These are phyloP conservation scores for Ctenosaura bakeri DNA, from an alignment of 2,797 vertebrate genomes.

Conservation along the genomic window DNA sequence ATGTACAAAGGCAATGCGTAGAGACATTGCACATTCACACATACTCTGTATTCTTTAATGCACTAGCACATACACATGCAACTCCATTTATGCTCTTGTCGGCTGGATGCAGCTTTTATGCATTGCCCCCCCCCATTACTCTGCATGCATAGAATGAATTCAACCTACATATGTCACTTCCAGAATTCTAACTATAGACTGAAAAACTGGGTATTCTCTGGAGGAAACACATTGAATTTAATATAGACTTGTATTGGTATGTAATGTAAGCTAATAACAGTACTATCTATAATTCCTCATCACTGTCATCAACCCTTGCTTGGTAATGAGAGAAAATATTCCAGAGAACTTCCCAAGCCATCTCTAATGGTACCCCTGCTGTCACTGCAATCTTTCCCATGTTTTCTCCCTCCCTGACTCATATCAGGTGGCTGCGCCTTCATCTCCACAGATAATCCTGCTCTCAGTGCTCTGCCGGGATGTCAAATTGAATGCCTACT, in stretches of 20 bases:
- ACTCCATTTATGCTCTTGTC: too few relatives aligned
- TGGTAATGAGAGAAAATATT: not conserved
- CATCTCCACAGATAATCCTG: conserved; percentile 24
- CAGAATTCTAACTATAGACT: too few relatives aligned
- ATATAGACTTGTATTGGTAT: not conserved
- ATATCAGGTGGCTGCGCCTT: conserved; percentile 8
- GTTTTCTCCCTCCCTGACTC: not conserved
- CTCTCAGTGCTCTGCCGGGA: not conserved
- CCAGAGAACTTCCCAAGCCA: not conserved
- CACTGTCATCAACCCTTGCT: not conserved
- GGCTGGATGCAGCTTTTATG: too few relatives aligned
- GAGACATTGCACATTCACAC: too few relatives aligned
- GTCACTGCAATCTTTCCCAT: not conserved
- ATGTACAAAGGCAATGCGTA: too few relatives aligned
- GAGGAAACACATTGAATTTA: not conserved
- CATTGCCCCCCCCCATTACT: too few relatives aligned
- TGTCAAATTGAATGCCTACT: conserved; percentile 37
- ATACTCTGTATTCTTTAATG: too few relatives aligned
- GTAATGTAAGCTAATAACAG: not conserved
- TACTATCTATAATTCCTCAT: not conserved
- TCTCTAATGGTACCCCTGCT: not conserved
- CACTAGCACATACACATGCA: too few relatives aligned
- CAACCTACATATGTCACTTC: too few relatives aligned
- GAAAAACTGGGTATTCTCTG: too few relatives aligned
- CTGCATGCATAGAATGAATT: too few relatives aligned